Evolutionary conservation across 2,888 invertebrate species (phyloP).

Genomic region (Eupithecia exiguata): DNA sequence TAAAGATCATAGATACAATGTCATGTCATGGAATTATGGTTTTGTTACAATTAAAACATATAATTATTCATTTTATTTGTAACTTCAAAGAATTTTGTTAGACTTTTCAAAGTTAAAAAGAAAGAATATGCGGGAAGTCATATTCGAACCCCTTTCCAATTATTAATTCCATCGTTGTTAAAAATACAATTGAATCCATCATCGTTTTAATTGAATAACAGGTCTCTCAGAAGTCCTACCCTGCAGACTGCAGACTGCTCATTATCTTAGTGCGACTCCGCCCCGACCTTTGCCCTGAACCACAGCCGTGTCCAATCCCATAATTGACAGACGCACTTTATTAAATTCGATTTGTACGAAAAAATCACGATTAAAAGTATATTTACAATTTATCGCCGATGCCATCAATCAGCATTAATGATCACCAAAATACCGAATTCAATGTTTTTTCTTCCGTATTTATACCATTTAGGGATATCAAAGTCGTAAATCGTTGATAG

Average conservation of each 20-base stretch:
- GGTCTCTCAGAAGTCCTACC: conserved; percentile 19
- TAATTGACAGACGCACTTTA: conserved; percentile 39
- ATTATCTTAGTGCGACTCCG: too few relatives aligned
- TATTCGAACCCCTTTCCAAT: not conserved
- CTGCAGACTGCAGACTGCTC: conserved; percentile 6
- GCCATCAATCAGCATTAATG: conserved; percentile 56
- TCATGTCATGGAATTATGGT: conserved; percentile 10
- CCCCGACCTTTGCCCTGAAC: conserved; percentile 35
- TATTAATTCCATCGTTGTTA: not conserved
- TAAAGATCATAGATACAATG: conserved; percentile 33
- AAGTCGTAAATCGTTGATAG: conserved; percentile 66
- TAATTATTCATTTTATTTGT: not conserved
- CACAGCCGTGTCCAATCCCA: conserved; percentile 39
- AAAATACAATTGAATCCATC: conserved; percentile 17
- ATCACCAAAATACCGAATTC: conserved; percentile 36
- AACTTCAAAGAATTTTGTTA: not conserved
- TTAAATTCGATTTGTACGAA: conserved; percentile 39
- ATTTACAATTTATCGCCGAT: conserved; percentile 42
- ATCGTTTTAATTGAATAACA: conserved; percentile 26
- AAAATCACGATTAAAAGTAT: conserved; percentile 39
- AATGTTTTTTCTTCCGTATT: conserved; percentile 64
- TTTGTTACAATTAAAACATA: not conserved
- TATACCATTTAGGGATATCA: conserved; percentile 61
- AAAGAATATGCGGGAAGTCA: not conserved
- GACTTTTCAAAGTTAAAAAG: not conserved